Percentiles rank a stretch among this genome's conserved stretches.
phyloP scores from a whole-genome alignment of 1,140 invertebrate genomes.

The Magallana ariakensis region DNA sequence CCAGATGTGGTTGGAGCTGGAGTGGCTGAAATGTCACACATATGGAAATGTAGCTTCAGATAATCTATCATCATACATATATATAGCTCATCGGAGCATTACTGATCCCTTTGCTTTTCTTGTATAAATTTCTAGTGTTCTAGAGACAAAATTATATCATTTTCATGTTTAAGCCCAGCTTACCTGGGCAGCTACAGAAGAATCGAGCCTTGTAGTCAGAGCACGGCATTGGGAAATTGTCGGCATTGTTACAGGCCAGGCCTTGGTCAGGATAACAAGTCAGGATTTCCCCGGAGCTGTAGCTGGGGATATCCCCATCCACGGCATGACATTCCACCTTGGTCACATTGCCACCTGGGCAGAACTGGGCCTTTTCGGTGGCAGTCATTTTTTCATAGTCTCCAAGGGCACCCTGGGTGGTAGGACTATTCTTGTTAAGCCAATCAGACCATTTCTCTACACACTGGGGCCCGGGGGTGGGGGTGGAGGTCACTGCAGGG shows the following conservation, averaged over 20 bases:
- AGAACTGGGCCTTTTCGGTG: conserved; percentile 50
- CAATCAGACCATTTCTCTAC: conserved; percentile 57
- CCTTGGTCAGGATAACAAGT: conserved; percentile 63
- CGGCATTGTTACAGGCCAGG: conserved; percentile 60
- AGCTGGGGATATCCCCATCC: conserved; percentile 59
- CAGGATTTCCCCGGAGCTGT: conserved; percentile 61
- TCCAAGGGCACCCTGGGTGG: conserved; percentile 22
- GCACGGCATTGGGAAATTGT: conserved; percentile 68
- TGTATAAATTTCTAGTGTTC: too few species aligned
- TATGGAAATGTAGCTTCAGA: not conserved
- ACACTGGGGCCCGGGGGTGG: conserved; percentile 15
- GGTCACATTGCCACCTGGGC: conserved; percentile 64
- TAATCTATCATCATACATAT: too few species aligned
- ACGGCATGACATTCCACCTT: conserved; percentile 65
- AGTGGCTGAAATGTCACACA: not conserved
- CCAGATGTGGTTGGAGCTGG: conserved; percentile 15
- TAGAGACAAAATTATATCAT: too few species aligned
- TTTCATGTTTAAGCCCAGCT: too few species aligned
- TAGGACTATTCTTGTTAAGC: conserved; percentile 61
- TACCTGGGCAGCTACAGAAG: conserved; percentile 74
- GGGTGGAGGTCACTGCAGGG: conserved; percentile 42
- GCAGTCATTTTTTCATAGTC: conserved; percentile 56
- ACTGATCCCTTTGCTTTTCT: too few species aligned
- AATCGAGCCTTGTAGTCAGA: conserved; percentile 78
- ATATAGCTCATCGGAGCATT: too few species aligned